Conservation (phyloP, 2,888 invertebrate genomes). For the Pinctada fucata region DNA sequence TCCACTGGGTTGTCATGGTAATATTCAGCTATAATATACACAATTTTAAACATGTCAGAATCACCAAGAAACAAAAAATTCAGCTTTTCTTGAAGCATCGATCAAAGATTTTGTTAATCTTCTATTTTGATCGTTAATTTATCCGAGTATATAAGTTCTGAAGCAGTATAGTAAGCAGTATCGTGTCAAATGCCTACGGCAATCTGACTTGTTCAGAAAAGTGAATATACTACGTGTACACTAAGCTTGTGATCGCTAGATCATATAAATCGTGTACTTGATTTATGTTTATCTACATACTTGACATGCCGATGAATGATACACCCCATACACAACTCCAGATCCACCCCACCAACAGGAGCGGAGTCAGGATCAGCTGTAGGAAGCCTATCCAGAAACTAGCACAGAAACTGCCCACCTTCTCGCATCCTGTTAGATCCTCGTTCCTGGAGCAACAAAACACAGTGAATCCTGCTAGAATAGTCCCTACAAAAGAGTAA, state of each 20-base stretch:
- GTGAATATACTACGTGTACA: no score
- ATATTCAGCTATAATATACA: constrained; percentile 55
- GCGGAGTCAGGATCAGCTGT: constrained; percentile 55
- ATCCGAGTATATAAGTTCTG: no score
- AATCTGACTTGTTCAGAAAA: no score
- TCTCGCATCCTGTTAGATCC: constrained; percentile 47
- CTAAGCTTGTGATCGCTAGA: no score
- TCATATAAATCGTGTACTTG: no score
- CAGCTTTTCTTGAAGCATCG: no score
- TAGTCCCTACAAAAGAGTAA: constrained; percentile 49
- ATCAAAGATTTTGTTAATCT: neutral
- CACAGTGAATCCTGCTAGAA: constrained; percentile 55
- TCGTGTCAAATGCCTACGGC: no score
- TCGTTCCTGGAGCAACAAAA: constrained; percentile 59
- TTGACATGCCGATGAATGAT: constrained; percentile 63
- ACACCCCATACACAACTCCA: constrained; percentile 70
- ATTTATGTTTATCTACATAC: no score
- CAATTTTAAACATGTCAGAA: no score
- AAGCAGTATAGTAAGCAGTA: no score
- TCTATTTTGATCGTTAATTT: neutral
- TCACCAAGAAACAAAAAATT: no score
- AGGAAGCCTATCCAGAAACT: constrained; percentile 59
- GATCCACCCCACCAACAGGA: constrained; percentile 65
- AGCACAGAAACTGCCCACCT: constrained; percentile 52
- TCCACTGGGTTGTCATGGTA: constrained; percentile 57